Evolutionary conservation across 2,888 invertebrate genomes (phyloP), one percentile per base, ranked within the genome.

Genomic region (Diogma glabrata): DNA sequence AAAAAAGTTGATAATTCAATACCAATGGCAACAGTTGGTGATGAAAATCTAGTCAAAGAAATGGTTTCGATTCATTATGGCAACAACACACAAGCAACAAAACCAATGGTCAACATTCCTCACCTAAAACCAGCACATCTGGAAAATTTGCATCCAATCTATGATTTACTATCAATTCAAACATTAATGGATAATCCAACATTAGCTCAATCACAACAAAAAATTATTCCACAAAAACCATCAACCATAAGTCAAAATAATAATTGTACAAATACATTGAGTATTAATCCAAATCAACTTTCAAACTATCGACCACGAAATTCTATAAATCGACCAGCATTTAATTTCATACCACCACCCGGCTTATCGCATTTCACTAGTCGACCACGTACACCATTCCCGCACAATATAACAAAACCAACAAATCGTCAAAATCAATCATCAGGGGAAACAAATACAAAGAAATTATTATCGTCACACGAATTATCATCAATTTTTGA

Each of bases 221-320:
- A 51, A 48, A 40, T 47, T 12, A 12, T n/a, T 6, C 49, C 43
- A 12, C 49, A 46, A 2, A 51, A 53, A 9, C 50, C 45, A 6
- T 43, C 51, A 4, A 54, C 57, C 1, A 60, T 57, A 23, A 53
- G 61, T 43, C 56, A 59, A 7, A 60, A 56, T n/a, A n/a, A n/a
- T n/a, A n/a, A n/a, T n/a, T n/a, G n/a, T n/a, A n/a, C n/a, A n/a
- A n/a, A n/a, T n/a, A n/a, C n/a, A n/a, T n/a, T n/a, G n/a, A n/a
- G n/a, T n/a, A n/a, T n/a, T n/a, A n/a, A n/a, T n/a, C n/a, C n/a
- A n/a, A n/a, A n/a, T n/a, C n/a, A n/a, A n/a, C n/a, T n/a, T n/a
- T n/a, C n/a, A n/a, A n/a, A n/a, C n/a, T n/a, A n/a, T n/a, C n/a
- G n/a, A n/a, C n/a, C n/a, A n/a, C n/a, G n/a, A n/a, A n/a, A n/a